phyloP scores from a whole-genome alignment of 2,113 vertebrate genomes.

The Gopherus evgoodei region DNA sequence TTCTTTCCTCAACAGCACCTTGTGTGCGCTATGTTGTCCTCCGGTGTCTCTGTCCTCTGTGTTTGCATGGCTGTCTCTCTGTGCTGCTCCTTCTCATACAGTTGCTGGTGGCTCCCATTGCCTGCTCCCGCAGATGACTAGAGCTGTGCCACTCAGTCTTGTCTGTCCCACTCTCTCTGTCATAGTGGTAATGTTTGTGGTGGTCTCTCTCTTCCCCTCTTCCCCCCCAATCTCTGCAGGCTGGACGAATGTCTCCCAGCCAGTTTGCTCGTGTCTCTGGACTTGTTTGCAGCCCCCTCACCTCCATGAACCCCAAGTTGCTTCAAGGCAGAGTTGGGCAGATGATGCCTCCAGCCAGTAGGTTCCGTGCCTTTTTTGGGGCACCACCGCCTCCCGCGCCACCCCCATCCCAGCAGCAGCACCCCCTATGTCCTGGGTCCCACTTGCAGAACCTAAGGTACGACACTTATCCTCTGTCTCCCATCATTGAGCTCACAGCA shows the following conservation, averaged over 20 bases:
- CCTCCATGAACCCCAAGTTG: slow-evolving; percentile 84
- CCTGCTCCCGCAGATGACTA: neutral
- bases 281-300: slow-evolving; percentile 78
- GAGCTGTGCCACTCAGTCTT: neutral
- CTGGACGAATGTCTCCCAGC: slow-evolving; percentile 82
- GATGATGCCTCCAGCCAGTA: slow-evolving; percentile 82
- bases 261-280: slow-evolving; percentile 79
- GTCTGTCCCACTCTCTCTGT: accelerated
- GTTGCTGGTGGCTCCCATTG: neutral
- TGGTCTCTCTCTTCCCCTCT: accelerated
- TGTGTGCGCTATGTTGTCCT: accelerated
- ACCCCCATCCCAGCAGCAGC: slow-evolving; percentile 81
- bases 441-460: slow-evolving; percentile 81
- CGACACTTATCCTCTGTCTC: accelerated
- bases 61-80: accelerated
- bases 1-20: neutral
- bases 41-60: accelerated
- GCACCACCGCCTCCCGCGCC: slow-evolving; percentile 83
- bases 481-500: too few relatives aligned
- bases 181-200: accelerated
- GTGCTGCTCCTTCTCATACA: accelerated
- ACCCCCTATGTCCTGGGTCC: slow-evolving; percentile 77
- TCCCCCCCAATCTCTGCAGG: slow-evolving; percentile 32
- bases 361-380: slow-evolving; percentile 89
- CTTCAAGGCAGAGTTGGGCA: slow-evolving; percentile 83